Evolutionary conservation across 2,113 vertebrate genomes (phyloP).

Genomic region (Gorsachius goisagi): DNA sequence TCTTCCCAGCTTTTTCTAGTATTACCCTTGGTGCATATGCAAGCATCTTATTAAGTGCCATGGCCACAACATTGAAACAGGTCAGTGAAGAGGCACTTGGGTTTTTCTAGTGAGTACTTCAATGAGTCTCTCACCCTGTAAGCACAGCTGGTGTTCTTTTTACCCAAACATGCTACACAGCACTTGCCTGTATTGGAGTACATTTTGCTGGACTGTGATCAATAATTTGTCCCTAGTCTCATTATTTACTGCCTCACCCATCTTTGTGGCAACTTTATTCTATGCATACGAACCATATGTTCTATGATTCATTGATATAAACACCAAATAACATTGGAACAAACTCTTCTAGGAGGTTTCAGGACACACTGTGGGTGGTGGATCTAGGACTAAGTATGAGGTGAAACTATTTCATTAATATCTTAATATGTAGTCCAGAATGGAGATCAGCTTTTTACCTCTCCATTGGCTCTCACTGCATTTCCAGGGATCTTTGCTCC

Average conservation of each 20-base stretch:
- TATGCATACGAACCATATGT: not conserved
- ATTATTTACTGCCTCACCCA: not conserved
- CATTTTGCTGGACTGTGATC: not conserved
- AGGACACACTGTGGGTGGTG: not conserved
- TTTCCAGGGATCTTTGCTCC: not conserved
- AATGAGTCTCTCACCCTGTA: not conserved
- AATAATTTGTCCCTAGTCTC: not conserved
- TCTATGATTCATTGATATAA: not conserved
- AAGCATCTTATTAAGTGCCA: not conserved
- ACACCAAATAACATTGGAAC: not conserved
- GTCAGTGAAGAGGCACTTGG: not conserved
- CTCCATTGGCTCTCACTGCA: accelerated
- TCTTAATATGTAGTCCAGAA: not conserved
- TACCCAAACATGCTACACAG: not conserved
- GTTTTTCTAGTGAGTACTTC: not conserved
- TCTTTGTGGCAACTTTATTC: not conserved
- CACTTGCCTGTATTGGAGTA: not conserved
- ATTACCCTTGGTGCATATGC: not conserved
- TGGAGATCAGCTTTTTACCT: not conserved
- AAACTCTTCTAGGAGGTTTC: not conserved
- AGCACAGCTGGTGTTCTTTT: not conserved
- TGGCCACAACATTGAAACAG: not conserved
- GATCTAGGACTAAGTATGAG: not conserved
- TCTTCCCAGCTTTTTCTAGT: not conserved
- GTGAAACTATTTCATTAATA: not conserved